These are phyloP conservation scores for Lottia gigantea DNA, from an alignment of 2,888 invertebrate species.

Conservation along the genomic window DNA sequence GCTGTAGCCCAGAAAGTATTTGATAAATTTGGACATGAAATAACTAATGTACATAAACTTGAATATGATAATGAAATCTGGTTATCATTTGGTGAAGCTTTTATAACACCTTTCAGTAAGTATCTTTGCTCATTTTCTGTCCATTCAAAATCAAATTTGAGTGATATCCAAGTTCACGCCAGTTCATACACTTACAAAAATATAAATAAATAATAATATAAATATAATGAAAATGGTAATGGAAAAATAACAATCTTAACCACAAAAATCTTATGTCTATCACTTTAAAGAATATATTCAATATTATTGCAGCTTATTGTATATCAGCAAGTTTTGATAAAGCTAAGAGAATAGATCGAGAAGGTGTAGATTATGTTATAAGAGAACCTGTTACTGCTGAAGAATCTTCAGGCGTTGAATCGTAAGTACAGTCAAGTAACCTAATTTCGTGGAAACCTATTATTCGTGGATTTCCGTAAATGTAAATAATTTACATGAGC, in stretches of 20 bases:
- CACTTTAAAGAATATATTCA: too few species aligned
- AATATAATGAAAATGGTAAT: too few species aligned
- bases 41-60: conserved; percentile 55
- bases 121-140: not conserved
- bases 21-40: conserved; percentile 57
- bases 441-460: too few species aligned
- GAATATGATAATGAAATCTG: conserved; percentile 57
- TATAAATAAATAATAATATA: too few species aligned
- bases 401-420: conserved; percentile 39
- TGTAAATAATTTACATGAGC: too few species aligned
- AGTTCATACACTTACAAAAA: too few species aligned
- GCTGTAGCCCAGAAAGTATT: conserved; percentile 61
- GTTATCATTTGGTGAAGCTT: conserved; percentile 66
- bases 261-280: too few species aligned
- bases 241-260: too few species aligned
- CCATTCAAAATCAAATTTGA: too few species aligned
- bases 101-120: conserved; percentile 65
- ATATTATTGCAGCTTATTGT: conserved; percentile 56
- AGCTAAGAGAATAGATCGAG: conserved; percentile 37
- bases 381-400: conserved; percentile 53
- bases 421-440: conserved; percentile 38
- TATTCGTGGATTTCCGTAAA: too few species aligned
- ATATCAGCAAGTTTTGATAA: conserved; percentile 58
- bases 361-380: conserved; percentile 35
- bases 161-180: too few species aligned